Percentiles rank a stretch among this genome's conserved stretches.
phyloP scores from a whole-genome alignment of 2,113 vertebrate genomes.

The Eupsittula cactorum region DNA sequence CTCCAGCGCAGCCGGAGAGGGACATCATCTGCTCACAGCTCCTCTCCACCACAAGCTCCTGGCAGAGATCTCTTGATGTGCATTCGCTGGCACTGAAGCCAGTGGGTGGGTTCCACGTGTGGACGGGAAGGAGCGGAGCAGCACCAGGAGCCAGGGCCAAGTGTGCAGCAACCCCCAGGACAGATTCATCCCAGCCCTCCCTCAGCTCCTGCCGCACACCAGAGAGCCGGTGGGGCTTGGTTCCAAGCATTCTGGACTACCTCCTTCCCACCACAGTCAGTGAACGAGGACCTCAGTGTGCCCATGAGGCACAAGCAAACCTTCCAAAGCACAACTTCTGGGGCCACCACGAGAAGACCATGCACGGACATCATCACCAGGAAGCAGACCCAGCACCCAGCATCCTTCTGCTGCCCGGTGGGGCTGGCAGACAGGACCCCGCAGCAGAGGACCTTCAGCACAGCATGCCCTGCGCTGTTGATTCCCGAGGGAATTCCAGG shows the following conservation, averaged over 20 bases:
- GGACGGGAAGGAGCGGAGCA: neutral
- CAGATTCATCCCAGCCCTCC: neutral
- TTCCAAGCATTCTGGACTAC: neutral
- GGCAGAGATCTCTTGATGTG: accelerated
- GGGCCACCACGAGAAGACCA: neutral
- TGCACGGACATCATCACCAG: accelerated
- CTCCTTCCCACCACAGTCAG: neutral
- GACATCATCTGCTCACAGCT: neutral
- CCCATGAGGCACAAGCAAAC: accelerated
- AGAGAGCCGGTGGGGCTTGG: neutral
- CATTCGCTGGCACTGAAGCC: neutral
- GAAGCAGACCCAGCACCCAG: neutral
- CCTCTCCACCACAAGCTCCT: neutral
- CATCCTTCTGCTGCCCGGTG: neutral
- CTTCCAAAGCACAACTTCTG: neutral
- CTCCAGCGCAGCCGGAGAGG: accelerated
- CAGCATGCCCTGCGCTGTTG: neutral
- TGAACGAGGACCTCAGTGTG: neutral
- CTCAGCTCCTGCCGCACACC: accelerated
- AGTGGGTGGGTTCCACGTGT: neutral
- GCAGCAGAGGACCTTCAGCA: neutral
- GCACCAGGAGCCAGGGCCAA: neutral
- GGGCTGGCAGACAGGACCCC: neutral
- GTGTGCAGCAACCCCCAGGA: accelerated
- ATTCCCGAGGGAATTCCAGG: neutral